A percentile compares a stretch with the other conserved stretches of the same genome.
Conservation (phyloP, 2,797 vertebrate species). For the Eospalax fontanierii region DNA sequence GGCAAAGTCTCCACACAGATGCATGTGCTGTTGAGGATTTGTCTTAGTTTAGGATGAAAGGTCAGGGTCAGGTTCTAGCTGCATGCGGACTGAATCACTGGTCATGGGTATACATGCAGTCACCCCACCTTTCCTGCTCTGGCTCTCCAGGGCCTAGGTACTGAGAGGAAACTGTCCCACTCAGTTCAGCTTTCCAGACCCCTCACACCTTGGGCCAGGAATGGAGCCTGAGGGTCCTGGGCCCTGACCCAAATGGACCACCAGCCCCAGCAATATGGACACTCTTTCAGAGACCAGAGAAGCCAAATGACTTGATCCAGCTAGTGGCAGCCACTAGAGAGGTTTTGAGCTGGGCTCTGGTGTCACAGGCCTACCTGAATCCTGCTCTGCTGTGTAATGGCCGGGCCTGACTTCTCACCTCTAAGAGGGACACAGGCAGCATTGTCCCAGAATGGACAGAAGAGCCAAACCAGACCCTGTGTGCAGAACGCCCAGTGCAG, state of each 20-base stretch:
- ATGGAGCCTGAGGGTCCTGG: not conserved
- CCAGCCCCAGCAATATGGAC: not conserved
- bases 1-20: not conserved
- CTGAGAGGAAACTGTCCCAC: not conserved
- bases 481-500: not conserved
- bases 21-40: not conserved
- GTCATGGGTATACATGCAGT: not conserved
- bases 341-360: not conserved
- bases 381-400: not conserved
- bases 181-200: not conserved
- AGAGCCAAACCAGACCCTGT: fast-evolving
- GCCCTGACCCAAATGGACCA: not conserved
- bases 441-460: fast-evolving
- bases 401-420: not conserved
- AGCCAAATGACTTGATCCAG: not conserved
- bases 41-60: not conserved
- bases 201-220: no score
- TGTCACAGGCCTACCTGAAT: not conserved
- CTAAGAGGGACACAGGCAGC: fast-evolving
- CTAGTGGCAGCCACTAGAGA: fast-evolving
- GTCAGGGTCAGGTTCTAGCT: not conserved
- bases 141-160: not conserved
- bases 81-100: not conserved
- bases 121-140: not conserved
- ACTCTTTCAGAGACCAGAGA: not conserved